Conservation (phyloP, 1,140 invertebrate species). For the Bombus impatiens region DNA sequence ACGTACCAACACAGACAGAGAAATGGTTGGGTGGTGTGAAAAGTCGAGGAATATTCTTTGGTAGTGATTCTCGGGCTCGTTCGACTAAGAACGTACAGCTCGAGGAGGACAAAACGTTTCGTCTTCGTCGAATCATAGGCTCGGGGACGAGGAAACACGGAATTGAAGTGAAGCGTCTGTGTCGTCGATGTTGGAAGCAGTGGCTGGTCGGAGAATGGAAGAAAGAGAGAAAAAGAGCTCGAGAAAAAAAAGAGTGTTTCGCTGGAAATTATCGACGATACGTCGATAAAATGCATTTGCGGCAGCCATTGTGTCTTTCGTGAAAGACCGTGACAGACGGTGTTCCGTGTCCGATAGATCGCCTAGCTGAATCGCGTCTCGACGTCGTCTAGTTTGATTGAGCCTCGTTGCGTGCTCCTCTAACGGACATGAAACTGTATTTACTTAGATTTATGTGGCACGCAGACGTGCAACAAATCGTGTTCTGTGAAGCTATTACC, state of each 20-base stretch:
- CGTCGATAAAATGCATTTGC: slow-evolving; percentile 64
- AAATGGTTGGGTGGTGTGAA: slow-evolving; percentile 6
- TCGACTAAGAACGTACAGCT: slow-evolving; percentile 9
- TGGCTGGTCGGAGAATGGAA: slow-evolving; percentile 22
- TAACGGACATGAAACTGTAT: slow-evolving; percentile 18
- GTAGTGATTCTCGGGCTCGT: not conserved
- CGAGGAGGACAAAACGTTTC: slow-evolving; percentile 27
- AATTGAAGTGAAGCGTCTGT: slow-evolving; percentile 36
- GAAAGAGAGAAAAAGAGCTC: not conserved
- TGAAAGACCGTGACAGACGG: slow-evolving; percentile 19
- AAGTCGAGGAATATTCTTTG: slow-evolving; percentile 47
- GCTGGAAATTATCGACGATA: slow-evolving; percentile 58
- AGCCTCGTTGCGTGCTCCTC: slow-evolving; percentile 13
- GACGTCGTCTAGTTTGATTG: slow-evolving; percentile 2
- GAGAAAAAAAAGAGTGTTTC: slow-evolving; percentile 13
- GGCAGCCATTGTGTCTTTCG: slow-evolving; percentile 19
- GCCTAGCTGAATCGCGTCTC: slow-evolving; percentile 14
- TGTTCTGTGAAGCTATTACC: slow-evolving; percentile 19
- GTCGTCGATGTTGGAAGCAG: not conserved
- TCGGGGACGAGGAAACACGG: not conserved
- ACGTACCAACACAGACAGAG: slow-evolving; percentile 19
- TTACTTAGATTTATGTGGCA: slow-evolving; percentile 15
- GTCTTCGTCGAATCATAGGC: slow-evolving; percentile 41
- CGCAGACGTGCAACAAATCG: slow-evolving; percentile 17
- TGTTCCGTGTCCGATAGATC: slow-evolving; percentile 23